Evolutionary conservation across 2,888 invertebrate species (phyloP).

Genomic region (Plebejus anna): DNA sequence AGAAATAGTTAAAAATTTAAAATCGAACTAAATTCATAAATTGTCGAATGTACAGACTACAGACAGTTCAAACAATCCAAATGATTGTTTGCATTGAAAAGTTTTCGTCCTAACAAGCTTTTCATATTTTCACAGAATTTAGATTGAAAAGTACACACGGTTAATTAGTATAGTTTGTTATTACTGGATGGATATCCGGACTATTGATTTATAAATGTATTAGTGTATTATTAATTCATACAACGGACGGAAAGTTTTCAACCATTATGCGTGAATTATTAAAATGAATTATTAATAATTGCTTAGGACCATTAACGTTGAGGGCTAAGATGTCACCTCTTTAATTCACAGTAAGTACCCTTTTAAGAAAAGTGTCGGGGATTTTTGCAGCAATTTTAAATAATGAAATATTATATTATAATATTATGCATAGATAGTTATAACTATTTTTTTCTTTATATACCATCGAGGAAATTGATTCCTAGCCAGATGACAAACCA

Average conservation of each 20-base stretch:
- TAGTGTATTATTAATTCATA: neutral
- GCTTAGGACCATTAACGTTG: neutral
- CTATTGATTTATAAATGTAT: constrained; percentile 9
- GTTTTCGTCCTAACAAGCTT: constrained; percentile 3
- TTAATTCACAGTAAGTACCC: constrained; percentile 4
- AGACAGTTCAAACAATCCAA: constrained; percentile 7
- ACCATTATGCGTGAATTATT: neutral
- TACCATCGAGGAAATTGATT: too few species aligned
- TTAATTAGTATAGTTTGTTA: constrained; percentile 8
- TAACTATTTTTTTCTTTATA: too few species aligned
- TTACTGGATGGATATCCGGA: constrained; percentile 1
- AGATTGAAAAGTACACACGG: constrained; percentile 4
- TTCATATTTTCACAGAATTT: constrained; percentile 8
- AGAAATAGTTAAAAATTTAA: neutral
- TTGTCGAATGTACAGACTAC: neutral
- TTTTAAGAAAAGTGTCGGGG: neutral
- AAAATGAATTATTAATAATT: neutral
- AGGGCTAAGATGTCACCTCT: neutral
- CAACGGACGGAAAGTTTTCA: neutral
- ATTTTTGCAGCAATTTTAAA: neutral
- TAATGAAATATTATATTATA: neutral
- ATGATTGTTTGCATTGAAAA: constrained; percentile 5
- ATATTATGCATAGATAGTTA: neutral
- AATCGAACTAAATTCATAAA: neutral
- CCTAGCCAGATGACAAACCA: too few species aligned